These are phyloP conservation scores for Drosophila punjabiensis DNA, from an alignment of 1,140 invertebrate species.

Conservation along the genomic window DNA sequence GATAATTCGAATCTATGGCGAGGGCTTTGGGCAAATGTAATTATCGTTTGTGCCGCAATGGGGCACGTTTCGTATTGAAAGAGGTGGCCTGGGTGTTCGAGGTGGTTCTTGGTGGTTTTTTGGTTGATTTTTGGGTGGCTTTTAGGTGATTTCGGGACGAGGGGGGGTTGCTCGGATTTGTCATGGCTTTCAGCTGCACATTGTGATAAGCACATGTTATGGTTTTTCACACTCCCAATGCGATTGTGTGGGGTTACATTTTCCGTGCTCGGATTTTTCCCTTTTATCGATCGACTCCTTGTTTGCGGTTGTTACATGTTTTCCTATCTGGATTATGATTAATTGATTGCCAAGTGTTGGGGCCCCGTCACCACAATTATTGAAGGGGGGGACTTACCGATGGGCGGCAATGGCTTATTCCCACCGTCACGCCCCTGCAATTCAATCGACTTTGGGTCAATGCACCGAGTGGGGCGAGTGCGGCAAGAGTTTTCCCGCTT, in stretches of 20 bases:
- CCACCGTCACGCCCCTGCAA: constrained; percentile 61
- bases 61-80: constrained; percentile 73
- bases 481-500: constrained; percentile 20
- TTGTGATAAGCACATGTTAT: constrained; percentile 82
- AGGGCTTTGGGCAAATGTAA: constrained; percentile 63
- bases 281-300: constrained; percentile 65
- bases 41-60: constrained; percentile 78
- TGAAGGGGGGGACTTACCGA: constrained; percentile 10
- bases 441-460: constrained; percentile 55
- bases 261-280: constrained; percentile 48
- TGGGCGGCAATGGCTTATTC: constrained; percentile 7
- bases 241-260: constrained; percentile 41
- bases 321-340: constrained; percentile 79
- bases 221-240: constrained; percentile 69
- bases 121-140: constrained; percentile 24
- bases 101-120: constrained; percentile 10
- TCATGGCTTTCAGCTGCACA: constrained; percentile 76
- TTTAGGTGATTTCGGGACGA: not conserved
- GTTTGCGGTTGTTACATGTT: constrained; percentile 72
- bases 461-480: constrained; percentile 12
- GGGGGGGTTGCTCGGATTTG: constrained; percentile 67
- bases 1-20: constrained; percentile 75
- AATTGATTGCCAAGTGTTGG: constrained; percentile 72
- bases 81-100: constrained; percentile 41
- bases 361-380: constrained; percentile 40